A percentile compares a stretch with the other conserved stretches of the same genome.
Conservation (phyloP, 2,888 invertebrate species). For the Leucania comma region DNA sequence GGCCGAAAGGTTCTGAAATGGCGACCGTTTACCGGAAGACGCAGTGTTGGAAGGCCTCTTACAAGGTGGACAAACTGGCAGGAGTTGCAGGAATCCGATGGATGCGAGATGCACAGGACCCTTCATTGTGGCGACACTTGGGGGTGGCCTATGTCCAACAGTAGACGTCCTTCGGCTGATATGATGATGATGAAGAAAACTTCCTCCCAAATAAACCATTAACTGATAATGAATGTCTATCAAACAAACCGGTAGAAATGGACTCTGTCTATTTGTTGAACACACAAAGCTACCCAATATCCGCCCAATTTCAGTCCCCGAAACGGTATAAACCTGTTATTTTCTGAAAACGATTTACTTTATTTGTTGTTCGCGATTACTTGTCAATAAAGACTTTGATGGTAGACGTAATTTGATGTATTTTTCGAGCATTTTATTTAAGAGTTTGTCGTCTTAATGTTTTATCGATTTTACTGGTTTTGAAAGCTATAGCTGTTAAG, state of each 20-base stretch:
- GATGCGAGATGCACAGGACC: no score
- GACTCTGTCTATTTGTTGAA: slow-evolving; percentile 49
- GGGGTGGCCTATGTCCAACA: no score
- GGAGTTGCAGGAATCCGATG: no score
- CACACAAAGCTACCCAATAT: slow-evolving; percentile 64
- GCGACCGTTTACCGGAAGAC: no score
- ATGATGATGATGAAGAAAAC: no score
- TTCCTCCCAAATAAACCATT: slow-evolving; percentile 63
- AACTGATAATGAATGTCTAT: slow-evolving; percentile 66
- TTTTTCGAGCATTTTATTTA: neutral
- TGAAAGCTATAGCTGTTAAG: no score
- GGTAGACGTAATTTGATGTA: slow-evolving; percentile 19
- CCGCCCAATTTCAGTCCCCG: slow-evolving; percentile 41
- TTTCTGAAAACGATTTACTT: slow-evolving; percentile 46
- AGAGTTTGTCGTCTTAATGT: neutral
- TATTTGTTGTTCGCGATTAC: slow-evolving; percentile 39
- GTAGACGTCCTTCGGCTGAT: no score
- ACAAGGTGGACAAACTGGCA: no score
- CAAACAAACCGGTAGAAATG: slow-evolving; percentile 53
- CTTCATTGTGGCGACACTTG: no score
- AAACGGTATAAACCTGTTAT: slow-evolving; percentile 36
- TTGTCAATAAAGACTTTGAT: slow-evolving; percentile 9
- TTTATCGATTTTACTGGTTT: no score
- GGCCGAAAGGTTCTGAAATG: no score
- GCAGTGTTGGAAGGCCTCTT: no score